Evolutionary conservation across 2,888 invertebrate species (phyloP).

Genomic region (Sympetrum striolatum): DNA sequence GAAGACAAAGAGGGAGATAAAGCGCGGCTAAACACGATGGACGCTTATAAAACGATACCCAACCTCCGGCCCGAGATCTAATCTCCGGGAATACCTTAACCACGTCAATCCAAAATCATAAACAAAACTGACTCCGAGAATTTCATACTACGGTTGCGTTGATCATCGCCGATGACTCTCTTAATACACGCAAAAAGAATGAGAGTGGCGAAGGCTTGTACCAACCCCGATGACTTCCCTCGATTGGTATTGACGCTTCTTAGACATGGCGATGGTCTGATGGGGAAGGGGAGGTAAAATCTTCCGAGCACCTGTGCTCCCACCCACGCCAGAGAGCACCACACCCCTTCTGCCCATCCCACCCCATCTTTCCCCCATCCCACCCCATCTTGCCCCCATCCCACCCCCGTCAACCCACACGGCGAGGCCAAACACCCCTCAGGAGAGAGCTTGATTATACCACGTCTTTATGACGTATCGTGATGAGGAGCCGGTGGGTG

Average conservation of each 20-base stretch:
- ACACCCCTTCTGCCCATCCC: neutral
- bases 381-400: neutral
- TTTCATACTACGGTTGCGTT: neutral
- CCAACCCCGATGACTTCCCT: neutral
- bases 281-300: neutral
- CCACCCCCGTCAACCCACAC: neutral
- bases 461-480: neutral
- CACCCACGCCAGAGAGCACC: neutral
- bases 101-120: neutral
- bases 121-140: neutral
- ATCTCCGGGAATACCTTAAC: neutral
- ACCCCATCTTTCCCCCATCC: neutral
- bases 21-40: neutral
- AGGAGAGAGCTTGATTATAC: conserved; percentile 1
- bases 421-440: too few relatives aligned
- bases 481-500: neutral
- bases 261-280: neutral
- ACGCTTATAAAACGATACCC: neutral
- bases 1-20: neutral
- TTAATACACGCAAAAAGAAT: neutral
- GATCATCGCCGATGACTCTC: neutral
- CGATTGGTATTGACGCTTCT: neutral
- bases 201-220: neutral
- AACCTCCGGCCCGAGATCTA: neutral
- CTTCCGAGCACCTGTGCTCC: neutral